Evolutionary conservation across 2,888 invertebrate species (phyloP), one percentile per base, ranked within the genome.

Genomic region (Phaonia tiefii): DNA sequence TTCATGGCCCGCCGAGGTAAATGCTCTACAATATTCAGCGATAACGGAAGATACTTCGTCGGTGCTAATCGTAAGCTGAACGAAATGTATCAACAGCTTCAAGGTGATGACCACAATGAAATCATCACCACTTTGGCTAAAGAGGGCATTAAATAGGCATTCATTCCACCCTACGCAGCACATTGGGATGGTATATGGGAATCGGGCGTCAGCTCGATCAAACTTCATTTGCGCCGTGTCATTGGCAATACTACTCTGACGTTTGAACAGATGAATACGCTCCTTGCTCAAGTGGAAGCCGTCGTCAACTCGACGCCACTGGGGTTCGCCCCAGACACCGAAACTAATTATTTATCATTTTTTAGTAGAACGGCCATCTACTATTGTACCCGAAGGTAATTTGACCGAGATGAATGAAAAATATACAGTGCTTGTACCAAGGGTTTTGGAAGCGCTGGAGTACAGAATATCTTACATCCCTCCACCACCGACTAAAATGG

Each of bases 231-330:
- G 8, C 77, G 69, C 25, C 75, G 84, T 0, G 78, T 81, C 0
- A 49, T 70, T 56, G 25, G 74, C 4, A 51, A 63, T n/a, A 75
- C 65, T 7, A 20, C 76, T 1, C 60, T 75, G 5, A 66, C 65
- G 1, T 70, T 79, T 31, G 76, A 84, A 15, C 79, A 83, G 13
- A 51, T 83, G 65, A 44, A 77, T 11, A 83, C 82, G 1, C 60
- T 84, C 2, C 63, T 83, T 1, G 65, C 75, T 1, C 84, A 83
- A 69, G 69, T 84, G 1, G 80, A 84, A 77, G 66, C 84, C 1
- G 75, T 82, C 13, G 31, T 83, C 0, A 81, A 83, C 25, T 83
- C 81, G 13, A 67, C 65, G 17, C 77, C 71, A 39, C 58, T 84
- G 22, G n/a, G n/a, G 11, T 54, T 5, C 51, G n/a, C n/a, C n/a